Base-by-base conservation (phyloP, 2,113 vertebrate genomes). In the Cochlearius cochlearius region DNA sequence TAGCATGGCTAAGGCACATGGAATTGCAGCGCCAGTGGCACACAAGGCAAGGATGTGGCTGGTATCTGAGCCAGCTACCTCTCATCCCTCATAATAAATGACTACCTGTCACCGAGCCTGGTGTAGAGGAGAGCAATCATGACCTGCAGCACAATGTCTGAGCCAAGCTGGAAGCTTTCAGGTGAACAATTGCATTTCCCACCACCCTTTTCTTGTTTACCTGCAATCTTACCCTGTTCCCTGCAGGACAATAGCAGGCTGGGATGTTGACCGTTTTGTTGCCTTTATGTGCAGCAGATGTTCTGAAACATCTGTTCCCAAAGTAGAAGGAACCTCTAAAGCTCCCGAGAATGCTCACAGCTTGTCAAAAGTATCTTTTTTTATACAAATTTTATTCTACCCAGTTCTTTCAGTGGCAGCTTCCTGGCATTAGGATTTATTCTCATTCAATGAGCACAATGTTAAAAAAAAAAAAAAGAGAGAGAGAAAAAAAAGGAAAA, bases 1-100 rank as follows among this genome's bases (percentile, higher is more conserved):
- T n/a, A 62, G 7, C 15, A 2, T 4, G 27, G 64, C 18, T 47
- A 62, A 25, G 29, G 38, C 12, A 16, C 17, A 6, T 1, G 1
- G 2, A 71, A 39, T 6, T 47, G 20, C 12, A 10, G 19, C 2
- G 39, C 41, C 64, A 55, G 55, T 2, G 1, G 49, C 38, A 55
- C 0, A 0, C 11, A 21, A 27, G 53, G 63, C 41, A 73, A 30
- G 30, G 59, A 41, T 12, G 59, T 15, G 50, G 49, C n/a, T 56
- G 64, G 53, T 15, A 11, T 34, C 59, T 7, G n/a, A 41, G 18
- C 15, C 9, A 4, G 11, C 10, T 38, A 5, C 66, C 38, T 43
- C 39, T 7, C 18, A 62, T 23, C 19, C 22, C 43, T 41, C 8
- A 0, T 8, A 20, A 68, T 2, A 30, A 73, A n/a, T 7, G 27